Percentiles rank a stretch among this genome's conserved stretches.
Conservation (phyloP, 2,113 vertebrate genomes). For the Ophthalmolycus amberensis region DNA sequence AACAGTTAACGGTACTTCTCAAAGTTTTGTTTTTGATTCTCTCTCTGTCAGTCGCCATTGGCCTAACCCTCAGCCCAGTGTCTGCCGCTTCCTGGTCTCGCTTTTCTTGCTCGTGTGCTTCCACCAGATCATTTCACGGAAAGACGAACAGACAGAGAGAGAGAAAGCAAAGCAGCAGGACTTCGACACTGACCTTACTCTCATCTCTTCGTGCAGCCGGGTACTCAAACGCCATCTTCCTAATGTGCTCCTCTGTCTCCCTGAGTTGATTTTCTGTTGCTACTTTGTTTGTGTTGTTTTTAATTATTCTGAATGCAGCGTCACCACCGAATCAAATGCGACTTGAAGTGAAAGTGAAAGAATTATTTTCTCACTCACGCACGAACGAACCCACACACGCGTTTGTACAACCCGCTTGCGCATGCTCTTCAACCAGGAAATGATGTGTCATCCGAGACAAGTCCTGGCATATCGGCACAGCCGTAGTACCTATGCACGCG, state of each 20-base stretch:
- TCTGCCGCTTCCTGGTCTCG: conserved; percentile 32
- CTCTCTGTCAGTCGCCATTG: not conserved
- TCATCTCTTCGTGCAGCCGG: conserved; percentile 76
- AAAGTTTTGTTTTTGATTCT: conserved; percentile 36
- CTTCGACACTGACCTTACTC: conserved; percentile 72
- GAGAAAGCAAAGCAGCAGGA: not conserved
- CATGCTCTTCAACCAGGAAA: conserved; percentile 21
- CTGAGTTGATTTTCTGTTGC: not conserved
- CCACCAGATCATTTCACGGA: not conserved
- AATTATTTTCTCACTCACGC: not conserved
- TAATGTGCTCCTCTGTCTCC: not conserved
- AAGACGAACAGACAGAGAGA: not conserved
- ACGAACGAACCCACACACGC: too few species aligned
- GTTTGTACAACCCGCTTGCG: not conserved
- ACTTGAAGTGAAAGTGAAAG: conserved; percentile 78
- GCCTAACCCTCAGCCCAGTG: not conserved
- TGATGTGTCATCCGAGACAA: conserved; percentile 19
- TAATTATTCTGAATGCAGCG: not conserved
- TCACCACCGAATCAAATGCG: conserved; percentile 1
- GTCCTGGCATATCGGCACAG: too few species aligned
- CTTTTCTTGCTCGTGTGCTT: not conserved
- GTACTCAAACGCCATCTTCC: conserved; percentile 76
- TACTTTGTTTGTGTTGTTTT: not conserved
- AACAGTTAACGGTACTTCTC: not conserved
- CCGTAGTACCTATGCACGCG: too few species aligned